These are phyloP conservation scores for Brachypalpus laphriformis DNA, from an alignment of 2,888 invertebrate species.

Conservation along the genomic window DNA sequence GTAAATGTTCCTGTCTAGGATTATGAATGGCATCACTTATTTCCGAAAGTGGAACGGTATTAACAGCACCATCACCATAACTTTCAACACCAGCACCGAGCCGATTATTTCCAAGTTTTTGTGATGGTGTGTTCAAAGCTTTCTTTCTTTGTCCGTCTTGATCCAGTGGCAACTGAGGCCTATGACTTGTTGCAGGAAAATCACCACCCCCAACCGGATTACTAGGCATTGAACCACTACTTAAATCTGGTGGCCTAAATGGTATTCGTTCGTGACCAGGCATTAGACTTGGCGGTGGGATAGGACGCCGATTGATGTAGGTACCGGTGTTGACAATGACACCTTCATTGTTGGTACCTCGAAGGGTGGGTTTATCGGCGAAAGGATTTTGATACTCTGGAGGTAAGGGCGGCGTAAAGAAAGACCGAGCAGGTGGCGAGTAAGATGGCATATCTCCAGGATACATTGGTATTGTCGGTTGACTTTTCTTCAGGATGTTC, in stretches of 20 bases:
- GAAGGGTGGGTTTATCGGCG: constrained; percentile 93
- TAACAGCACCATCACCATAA: constrained; percentile 50
- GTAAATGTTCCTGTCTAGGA: constrained; percentile 86
- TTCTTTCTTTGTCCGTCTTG: constrained; percentile 84
- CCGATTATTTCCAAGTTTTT: constrained; percentile 83
- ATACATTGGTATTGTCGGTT: constrained; percentile 85
- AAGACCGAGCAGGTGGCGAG: constrained; percentile 90
- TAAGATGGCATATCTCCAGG: constrained; percentile 91
- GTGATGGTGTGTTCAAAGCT: constrained; percentile 89
- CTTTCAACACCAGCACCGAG: constrained; percentile 55
- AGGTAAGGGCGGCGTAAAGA: constrained; percentile 92
- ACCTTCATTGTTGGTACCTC: constrained; percentile 87
- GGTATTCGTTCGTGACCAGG: constrained; percentile 93
- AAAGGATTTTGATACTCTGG: constrained; percentile 93
- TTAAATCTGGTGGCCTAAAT: constrained; percentile 86
- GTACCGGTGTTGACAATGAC: constrained; percentile 77
- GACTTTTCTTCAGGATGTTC: constrained; percentile 85
- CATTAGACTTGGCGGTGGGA: constrained; percentile 92
- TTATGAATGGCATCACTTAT: constrained; percentile 81
- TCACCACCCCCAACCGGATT: constrained; percentile 54
- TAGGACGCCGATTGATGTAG: constrained; percentile 89
- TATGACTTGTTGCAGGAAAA: constrained; percentile 61
- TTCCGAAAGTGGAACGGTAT: constrained; percentile 57
- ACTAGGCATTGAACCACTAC: constrained; percentile 54
- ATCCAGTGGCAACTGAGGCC: constrained; percentile 41